These are phyloP conservation scores for Maccullochella peelii DNA, from an alignment of 2,113 vertebrate genomes.

Conservation along the genomic window DNA sequence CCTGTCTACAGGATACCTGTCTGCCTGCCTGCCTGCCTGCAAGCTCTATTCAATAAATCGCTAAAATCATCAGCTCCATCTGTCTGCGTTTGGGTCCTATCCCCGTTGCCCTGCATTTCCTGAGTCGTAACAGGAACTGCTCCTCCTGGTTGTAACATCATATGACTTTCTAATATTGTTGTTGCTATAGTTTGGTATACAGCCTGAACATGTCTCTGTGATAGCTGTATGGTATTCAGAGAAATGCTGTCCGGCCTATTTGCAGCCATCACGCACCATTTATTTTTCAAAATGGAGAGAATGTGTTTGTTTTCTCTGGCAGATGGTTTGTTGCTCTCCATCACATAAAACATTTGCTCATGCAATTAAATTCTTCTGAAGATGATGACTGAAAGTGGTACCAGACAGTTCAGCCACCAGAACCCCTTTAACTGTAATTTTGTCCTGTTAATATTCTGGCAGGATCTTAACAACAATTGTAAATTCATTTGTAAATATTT, in stretches of 20 bases:
- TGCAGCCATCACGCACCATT: slow-evolving; percentile 11
- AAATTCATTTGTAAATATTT: background rate
- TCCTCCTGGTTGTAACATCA: slow-evolving; percentile 3
- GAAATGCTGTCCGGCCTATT: background rate
- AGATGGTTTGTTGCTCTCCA: slow-evolving; percentile 9
- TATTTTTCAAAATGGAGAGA: slow-evolving; percentile 9
- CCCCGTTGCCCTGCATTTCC: no score
- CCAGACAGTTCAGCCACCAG: background rate
- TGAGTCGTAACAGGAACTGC: no score
- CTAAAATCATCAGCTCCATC: no score
- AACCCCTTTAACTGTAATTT: background rate
- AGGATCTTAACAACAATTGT: background rate
- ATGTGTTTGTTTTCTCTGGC: slow-evolving; percentile 17
- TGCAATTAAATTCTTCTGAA: slow-evolving; percentile 3
- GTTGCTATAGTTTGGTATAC: background rate
- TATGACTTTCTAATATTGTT: slow-evolving; percentile 19
- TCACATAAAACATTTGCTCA: slow-evolving; percentile 11
- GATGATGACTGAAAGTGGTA: no score
- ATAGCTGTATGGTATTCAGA: background rate
- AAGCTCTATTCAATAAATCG: no score
- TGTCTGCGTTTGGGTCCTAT: no score
- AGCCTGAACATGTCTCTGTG: background rate
- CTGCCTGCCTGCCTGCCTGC: no score
- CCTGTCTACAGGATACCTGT: no score
- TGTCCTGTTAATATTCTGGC: background rate